phyloP scores from a whole-genome alignment of 2,113 vertebrate species.

The Phyllostomus discolor region DNA sequence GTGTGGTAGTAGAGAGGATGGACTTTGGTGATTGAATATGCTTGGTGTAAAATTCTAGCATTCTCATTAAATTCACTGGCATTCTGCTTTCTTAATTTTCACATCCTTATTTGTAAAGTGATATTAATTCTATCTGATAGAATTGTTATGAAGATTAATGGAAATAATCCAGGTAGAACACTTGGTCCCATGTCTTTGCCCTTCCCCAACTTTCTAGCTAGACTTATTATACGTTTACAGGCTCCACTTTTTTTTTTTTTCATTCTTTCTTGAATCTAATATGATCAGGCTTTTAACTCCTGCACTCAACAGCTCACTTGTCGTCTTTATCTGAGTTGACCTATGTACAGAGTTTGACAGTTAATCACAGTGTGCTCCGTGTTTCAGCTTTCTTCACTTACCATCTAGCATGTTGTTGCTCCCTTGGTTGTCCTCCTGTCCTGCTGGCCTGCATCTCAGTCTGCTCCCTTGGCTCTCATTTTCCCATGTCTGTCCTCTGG shows the following conservation, averaged over 20 bases:
- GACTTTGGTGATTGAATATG: background rate
- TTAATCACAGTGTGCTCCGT: background rate
- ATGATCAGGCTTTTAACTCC: background rate
- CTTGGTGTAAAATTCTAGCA: background rate
- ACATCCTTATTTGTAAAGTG: background rate
- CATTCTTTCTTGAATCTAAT: background rate
- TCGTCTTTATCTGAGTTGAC: background rate
- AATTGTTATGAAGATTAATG: background rate
- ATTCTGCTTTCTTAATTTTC: background rate
- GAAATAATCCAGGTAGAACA: background rate
- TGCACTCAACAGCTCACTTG: background rate
- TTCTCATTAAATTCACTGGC: background rate
- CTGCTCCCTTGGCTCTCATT: background rate
- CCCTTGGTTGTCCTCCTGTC: background rate
- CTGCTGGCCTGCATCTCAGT: background rate
- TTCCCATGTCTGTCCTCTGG: background rate
- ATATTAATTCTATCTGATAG: background rate
- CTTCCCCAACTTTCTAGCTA: background rate
- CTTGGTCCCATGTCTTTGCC: background rate
- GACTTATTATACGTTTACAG: background rate
- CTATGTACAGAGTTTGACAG: background rate
- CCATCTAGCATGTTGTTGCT: background rate
- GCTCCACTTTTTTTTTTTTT: background rate
- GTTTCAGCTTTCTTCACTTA: background rate
- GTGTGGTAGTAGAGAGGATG: background rate